These are phyloP conservation scores for Fissipunctia ypsillon DNA, from an alignment of 2,888 invertebrate genomes.

Conservation along the genomic window DNA sequence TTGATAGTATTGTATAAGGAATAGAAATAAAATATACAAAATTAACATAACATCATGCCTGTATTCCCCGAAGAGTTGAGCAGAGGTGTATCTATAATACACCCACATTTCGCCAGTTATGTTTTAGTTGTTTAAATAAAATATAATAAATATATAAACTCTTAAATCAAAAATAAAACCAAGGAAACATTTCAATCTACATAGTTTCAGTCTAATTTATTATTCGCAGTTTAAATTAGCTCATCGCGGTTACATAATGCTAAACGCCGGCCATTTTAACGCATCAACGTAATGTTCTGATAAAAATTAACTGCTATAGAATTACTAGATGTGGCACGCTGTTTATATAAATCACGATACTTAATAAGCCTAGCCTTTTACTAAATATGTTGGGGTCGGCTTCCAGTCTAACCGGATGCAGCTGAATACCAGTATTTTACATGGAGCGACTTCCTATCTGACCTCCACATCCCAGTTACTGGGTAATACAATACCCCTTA, in stretches of 20 bases:
- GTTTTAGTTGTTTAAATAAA: too few relatives aligned
- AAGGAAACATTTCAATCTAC: background rate
- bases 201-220: slow-evolving; percentile 33
- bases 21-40: background rate
- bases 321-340: slow-evolving; percentile 5
- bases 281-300: slow-evolving; percentile 14
- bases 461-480: background rate
- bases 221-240: slow-evolving; percentile 28
- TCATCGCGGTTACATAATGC: slow-evolving; percentile 40
- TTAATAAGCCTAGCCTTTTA: background rate
- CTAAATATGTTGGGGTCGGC: too few relatives aligned
- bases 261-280: slow-evolving; percentile 37
- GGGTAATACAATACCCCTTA: background rate
- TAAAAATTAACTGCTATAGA: slow-evolving; percentile 15
- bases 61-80: too few relatives aligned
- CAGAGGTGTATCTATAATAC: too few relatives aligned
- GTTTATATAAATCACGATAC: background rate
- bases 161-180: background rate
- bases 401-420: background rate
- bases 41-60: too few relatives aligned
- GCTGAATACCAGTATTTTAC: background rate
- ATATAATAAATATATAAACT: background rate
- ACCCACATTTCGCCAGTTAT: too few relatives aligned
- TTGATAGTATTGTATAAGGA: background rate
- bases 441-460: background rate